phyloP scores from a whole-genome alignment of 1,140 invertebrate genomes.

The Penaeus chinensis region DNA sequence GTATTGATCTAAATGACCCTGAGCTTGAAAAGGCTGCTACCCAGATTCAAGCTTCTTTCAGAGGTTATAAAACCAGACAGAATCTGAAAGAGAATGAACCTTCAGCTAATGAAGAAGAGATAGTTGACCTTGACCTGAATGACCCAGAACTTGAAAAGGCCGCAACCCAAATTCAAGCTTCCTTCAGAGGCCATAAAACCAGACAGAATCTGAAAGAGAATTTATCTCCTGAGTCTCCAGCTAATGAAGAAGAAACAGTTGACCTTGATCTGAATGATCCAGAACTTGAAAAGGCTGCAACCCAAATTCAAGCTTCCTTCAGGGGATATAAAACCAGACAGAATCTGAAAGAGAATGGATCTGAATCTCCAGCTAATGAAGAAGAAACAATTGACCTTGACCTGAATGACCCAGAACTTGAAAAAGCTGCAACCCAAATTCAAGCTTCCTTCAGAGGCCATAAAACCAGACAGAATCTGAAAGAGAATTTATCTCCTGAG shows the following conservation, averaged over 20 bases:
- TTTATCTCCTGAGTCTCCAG: too few species aligned
- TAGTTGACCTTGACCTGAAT: too few species aligned
- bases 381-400: neutral
- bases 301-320: neutral
- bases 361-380: neutral
- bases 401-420: neutral
- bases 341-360: neutral
- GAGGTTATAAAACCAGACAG: neutral
- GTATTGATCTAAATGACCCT: neutral
- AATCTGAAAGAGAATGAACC: neutral
- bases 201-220: too few species aligned
- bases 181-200: too few species aligned
- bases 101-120: too few species aligned
- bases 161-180: too few species aligned
- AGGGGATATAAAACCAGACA: neutral
- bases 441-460: neutral
- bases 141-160: too few species aligned
- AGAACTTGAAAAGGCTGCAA: neutral
- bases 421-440: neutral
- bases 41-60: constrained; percentile 16
- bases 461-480: neutral
- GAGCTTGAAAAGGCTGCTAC: constrained; percentile 24
- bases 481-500: too few species aligned
- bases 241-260: neutral
- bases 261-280: neutral